phyloP scores from a whole-genome alignment of 92 coral and sea anemone genomes.

The Parazoanthus atlanticus region DNA sequence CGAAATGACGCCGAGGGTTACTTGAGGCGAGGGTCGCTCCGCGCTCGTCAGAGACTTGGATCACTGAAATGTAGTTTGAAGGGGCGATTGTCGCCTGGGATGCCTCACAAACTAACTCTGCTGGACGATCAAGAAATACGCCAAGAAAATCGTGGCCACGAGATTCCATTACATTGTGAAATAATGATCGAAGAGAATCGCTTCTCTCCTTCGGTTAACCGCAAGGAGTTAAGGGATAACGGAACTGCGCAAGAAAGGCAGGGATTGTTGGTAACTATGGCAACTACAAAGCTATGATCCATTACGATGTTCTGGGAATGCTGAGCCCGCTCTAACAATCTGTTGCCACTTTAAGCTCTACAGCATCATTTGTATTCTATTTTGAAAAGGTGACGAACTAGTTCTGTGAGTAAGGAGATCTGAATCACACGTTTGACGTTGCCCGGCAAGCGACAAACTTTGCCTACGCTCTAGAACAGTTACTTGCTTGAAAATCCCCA shows the following conservation, averaged over 20 bases:
- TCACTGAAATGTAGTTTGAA: background rate
- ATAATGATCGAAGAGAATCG: background rate
- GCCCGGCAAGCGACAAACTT: too few relatives aligned
- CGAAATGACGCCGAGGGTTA: background rate
- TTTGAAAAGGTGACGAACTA: too few relatives aligned
- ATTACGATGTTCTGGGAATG: background rate
- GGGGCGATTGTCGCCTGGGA: conserved; percentile 20
- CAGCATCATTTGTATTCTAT: too few relatives aligned
- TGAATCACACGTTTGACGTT: too few relatives aligned
- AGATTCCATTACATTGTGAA: background rate
- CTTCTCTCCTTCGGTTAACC: background rate
- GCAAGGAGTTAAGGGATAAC: background rate
- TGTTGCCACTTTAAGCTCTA: too few relatives aligned
- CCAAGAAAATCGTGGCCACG: background rate
- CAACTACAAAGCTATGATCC: background rate
- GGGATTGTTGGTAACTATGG: background rate
- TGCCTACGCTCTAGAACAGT: too few relatives aligned
- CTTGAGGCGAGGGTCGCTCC: conserved; percentile 12
- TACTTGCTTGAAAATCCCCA: too few relatives aligned
- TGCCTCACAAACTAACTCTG: conserved; percentile 18
- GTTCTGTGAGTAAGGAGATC: too few relatives aligned
- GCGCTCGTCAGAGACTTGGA: background rate
- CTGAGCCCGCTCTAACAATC: too few relatives aligned
- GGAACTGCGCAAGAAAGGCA: background rate
- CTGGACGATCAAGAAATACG: background rate